Evolutionary conservation across 1,140 invertebrate genomes (phyloP).

Genomic region (Lethocerus indicus): DNA sequence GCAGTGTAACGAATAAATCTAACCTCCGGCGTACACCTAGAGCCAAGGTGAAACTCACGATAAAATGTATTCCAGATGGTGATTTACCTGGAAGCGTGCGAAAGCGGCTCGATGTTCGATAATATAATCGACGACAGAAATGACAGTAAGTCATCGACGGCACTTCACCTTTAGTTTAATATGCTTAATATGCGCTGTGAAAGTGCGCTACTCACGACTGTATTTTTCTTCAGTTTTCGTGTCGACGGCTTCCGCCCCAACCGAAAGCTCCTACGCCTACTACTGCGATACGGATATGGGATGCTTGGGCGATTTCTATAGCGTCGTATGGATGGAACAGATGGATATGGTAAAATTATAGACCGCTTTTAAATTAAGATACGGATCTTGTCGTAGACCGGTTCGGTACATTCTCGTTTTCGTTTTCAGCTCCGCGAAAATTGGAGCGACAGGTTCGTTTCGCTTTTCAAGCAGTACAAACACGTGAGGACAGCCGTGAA

Average conservation of each 20-base stretch:
- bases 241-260: constrained; percentile 40
- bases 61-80: constrained; percentile 35
- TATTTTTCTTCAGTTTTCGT: constrained; percentile 35
- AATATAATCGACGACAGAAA: constrained; percentile 32
- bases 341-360: constrained; percentile 30
- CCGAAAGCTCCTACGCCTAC: constrained; percentile 41
- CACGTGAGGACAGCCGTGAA: constrained; percentile 3
- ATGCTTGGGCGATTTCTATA: constrained; percentile 41
- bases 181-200: too few species aligned
- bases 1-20: neutral
- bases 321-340: constrained; percentile 49
- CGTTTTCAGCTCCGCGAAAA: constrained; percentile 2
- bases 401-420: neutral
- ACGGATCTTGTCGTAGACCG: neutral
- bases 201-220: too few species aligned
- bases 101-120: constrained; percentile 49
- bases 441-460: neutral
- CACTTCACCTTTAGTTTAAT: too few species aligned
- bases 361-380: neutral
- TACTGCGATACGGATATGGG: constrained; percentile 35
- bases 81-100: constrained; percentile 48
- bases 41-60: too few species aligned
- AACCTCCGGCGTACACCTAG: too few species aligned
- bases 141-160: constrained; percentile 35
- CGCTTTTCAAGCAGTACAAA: constrained; percentile 8